Conservation (phyloP, 2,113 vertebrate species). For the Trochalopteron elliotii region DNA sequence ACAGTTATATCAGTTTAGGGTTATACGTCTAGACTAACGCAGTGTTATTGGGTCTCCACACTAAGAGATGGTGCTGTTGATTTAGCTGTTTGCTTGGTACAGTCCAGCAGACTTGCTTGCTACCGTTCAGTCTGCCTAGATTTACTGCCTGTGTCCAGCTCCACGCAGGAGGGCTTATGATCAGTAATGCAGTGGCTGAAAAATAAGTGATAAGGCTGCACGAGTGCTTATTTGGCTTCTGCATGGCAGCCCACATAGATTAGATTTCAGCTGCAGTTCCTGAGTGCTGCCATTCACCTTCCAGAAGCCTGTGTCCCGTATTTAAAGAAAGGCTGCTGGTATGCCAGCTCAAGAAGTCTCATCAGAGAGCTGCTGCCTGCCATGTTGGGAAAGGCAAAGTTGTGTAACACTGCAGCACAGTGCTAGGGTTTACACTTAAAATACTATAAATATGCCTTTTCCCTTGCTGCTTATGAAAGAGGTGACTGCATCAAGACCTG, state of each 20-base stretch:
- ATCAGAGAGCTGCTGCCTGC: background rate
- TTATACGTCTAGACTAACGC: background rate
- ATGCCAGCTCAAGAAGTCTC: background rate
- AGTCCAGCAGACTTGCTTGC: background rate
- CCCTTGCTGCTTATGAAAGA: constrained; percentile 49
- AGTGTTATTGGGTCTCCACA: background rate
- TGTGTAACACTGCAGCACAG: constrained; percentile 64
- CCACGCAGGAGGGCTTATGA: rapidly evolving
- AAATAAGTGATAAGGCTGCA: background rate
- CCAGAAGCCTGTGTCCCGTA: background rate
- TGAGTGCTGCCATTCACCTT: background rate
- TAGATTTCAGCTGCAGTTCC: background rate
- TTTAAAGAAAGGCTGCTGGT: background rate
- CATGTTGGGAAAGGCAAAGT: background rate
- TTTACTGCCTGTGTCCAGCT: background rate
- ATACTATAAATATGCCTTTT: constrained; percentile 60
- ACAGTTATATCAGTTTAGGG: background rate
- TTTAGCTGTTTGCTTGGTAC: background rate
- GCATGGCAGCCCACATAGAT: background rate
- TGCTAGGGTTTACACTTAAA: constrained; percentile 44
- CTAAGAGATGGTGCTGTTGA: background rate
- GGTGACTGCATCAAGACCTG: constrained; percentile 41
- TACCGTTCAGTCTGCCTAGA: background rate
- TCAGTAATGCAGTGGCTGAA: background rate
- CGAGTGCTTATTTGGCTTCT: background rate